Evolutionary conservation across 2,888 invertebrate species (phyloP), one percentile per base, ranked within the genome.

Genomic region (Adelognathus sp.): DNA sequence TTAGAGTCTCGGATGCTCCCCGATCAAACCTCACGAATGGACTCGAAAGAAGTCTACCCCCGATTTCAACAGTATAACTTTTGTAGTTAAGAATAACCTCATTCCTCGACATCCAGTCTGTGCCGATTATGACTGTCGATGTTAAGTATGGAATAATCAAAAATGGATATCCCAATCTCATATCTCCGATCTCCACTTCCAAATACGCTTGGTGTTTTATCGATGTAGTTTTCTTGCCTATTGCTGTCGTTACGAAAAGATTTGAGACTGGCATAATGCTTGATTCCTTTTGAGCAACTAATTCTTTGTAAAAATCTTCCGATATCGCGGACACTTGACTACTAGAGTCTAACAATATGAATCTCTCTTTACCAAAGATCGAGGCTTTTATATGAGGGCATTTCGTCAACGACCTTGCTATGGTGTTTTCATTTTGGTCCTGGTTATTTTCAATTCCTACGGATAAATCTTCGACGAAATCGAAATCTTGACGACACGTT

Each of bases 301-400:
- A 33, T 29, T 72, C 18, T 24, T 54, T 36, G 31, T 69, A 78
- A n/a, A 76, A 69, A 18, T 58, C 27, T 27, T 81, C 70, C 7
- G 81, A 78, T 9, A 81, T 56, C 9, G 67, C 54, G 2, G 78
- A 76, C 11, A 81, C 50, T 21, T 81, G 74, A 56, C 81, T 79
- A 9, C 81, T 77, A 9, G 76, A 67, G 11, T 81, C 79, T 1
- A 81, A 41, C 14, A 81, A 39, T 3, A 56, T 46, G 14, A 54
- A 18, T 18, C 14, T n/a, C 1, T 24, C 21, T 5, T 1, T 9
- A 1, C 39, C 50, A 5, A 50, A 33, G 1, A n/a, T 14, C 21
- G 31, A 11, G 2, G 39, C 9, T 18, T 16, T 9, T 1, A 71
- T 18, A 9, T 71, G 71, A 2, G 71, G 71, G 11, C 69, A 46